Conservation (phyloP, 2,797 vertebrate species). For the Sebastes variabilis region DNA sequence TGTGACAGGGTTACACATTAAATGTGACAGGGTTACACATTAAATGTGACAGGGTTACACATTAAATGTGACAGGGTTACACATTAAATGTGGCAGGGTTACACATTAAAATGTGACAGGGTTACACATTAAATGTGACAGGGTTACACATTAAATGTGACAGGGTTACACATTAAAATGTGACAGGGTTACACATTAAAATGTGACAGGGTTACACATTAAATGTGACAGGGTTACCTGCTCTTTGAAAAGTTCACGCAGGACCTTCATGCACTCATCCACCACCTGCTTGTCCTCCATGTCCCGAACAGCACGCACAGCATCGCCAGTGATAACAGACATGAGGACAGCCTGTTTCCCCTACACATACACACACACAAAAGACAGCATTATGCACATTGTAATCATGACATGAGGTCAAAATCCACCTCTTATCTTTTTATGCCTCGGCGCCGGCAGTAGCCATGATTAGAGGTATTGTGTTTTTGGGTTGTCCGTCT, state of each 20-base stretch:
- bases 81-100: too few species aligned
- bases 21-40: constrained; percentile 64
- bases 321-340: constrained; percentile 95
- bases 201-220: too few species aligned
- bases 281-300: constrained; percentile 90
- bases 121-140: too few species aligned
- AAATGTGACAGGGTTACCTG: constrained; percentile 81
- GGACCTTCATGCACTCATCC: constrained; percentile 88
- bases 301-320: constrained; percentile 83
- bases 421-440: not conserved
- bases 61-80: constrained; percentile 64
- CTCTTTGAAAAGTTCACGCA: constrained; percentile 93
- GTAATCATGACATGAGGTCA: not conserved
- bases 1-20: constrained; percentile 64
- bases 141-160: not conserved
- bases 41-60: too few species aligned
- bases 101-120: not conserved
- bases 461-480: too few species aligned
- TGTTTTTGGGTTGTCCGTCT: too few species aligned
- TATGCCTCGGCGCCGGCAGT: too few species aligned
- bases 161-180: too few species aligned
- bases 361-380: constrained; percentile 65
- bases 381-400: not conserved
- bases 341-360: constrained; percentile 94
- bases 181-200: too few species aligned